Evolutionary conservation across 2,113 vertebrate genomes (phyloP).

Genomic region (Saguinus midas): DNA sequence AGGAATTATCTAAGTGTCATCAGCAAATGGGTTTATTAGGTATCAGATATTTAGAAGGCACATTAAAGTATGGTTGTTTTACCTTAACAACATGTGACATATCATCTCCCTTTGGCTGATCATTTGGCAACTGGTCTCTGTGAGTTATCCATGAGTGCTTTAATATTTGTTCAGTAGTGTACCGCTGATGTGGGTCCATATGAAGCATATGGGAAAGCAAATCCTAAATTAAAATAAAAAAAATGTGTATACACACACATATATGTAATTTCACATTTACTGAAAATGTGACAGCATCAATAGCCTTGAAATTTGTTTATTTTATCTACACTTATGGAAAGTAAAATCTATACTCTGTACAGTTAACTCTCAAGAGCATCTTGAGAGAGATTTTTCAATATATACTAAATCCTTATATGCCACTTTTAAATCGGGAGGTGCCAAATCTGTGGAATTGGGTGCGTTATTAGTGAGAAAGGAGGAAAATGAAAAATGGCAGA

Average conservation of each 20-base stretch:
- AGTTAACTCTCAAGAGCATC: neutral
- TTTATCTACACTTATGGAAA: neutral
- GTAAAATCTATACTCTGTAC: neutral
- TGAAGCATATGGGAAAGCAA: constrained; percentile 98
- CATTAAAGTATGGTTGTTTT: constrained; percentile 58
- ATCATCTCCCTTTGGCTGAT: constrained; percentile 93
- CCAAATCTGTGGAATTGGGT: neutral
- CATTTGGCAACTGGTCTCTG: constrained; percentile 92
- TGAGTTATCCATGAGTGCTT: constrained; percentile 98
- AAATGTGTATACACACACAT: neutral
- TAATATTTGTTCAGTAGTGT: constrained; percentile 95
- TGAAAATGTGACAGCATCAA: constrained; percentile 7
- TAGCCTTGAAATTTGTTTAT: neutral
- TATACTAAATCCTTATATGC: neutral
- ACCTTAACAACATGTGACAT: constrained; percentile 94
- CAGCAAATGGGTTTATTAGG: neutral
- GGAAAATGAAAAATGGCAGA: neutral
- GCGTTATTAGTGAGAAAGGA: neutral
- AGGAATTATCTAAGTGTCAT: neutral
- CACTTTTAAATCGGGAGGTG: neutral
- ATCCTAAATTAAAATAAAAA: constrained; percentile 85
- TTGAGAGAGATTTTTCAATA: constrained; percentile 35
- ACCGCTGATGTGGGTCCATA: constrained; percentile 96
- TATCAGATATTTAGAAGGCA: neutral
- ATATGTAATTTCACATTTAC: constrained; percentile 19